A percentile compares a stretch with the other conserved stretches of the same genome.
phyloP scores from a whole-genome alignment of 2,113 vertebrate species.

The Amphiprion percula region DNA sequence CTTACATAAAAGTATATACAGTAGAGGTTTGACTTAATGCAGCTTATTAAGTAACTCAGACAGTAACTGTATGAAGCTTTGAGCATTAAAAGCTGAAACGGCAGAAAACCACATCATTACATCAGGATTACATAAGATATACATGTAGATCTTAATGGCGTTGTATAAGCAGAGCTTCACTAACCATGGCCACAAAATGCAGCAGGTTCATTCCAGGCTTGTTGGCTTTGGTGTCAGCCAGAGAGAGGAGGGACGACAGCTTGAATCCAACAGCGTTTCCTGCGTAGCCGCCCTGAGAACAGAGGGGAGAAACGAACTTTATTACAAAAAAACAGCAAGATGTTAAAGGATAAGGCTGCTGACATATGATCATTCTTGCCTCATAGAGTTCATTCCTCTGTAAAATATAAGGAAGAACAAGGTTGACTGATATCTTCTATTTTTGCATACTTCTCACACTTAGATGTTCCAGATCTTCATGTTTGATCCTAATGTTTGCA shows the following conservation, averaged over 20 bases:
- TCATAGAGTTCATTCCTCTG: too few species aligned
- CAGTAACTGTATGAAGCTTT: too few species aligned
- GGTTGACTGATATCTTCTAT: too few species aligned
- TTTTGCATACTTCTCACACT: too few species aligned
- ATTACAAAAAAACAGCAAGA: background rate
- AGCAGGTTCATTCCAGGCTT: constrained; percentile 98
- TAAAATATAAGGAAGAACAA: too few species aligned
- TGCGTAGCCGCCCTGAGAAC: constrained; percentile 93
- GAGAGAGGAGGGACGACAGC: constrained; percentile 94
- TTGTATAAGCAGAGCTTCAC: constrained; percentile 40
- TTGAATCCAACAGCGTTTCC: constrained; percentile 99
- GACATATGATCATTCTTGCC: background rate
- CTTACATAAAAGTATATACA: too few species aligned
- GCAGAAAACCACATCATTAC: background rate
- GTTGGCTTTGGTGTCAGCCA: constrained; percentile 98
- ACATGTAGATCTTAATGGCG: background rate
- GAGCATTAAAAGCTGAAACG: too few species aligned
- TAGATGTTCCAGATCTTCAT: too few species aligned
- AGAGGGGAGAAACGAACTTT: background rate
- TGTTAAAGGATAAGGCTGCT: too few species aligned
- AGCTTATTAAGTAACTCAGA: too few species aligned
- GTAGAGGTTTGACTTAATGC: too few species aligned
- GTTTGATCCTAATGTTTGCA: too few species aligned
- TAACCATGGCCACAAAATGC: constrained; percentile 97
- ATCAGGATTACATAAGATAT: background rate